Conservation (phyloP, 2,888 invertebrate genomes). For the Itoplectis maculator region DNA sequence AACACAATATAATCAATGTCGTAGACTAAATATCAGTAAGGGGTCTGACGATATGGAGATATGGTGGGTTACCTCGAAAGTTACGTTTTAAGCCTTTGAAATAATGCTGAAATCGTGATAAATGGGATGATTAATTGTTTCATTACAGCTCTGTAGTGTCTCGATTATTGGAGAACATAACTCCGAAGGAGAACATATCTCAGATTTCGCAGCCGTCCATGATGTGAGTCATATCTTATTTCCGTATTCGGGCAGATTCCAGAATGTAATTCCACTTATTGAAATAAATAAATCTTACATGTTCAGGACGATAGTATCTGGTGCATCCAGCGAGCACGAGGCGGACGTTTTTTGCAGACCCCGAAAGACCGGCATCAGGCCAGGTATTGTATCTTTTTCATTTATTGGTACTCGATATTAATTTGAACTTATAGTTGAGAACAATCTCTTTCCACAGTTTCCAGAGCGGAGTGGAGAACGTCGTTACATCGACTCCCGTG, state of each 20-base stretch:
- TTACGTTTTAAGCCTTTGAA: background rate
- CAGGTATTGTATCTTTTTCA: conserved; percentile 7
- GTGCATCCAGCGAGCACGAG: background rate
- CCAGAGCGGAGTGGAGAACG: background rate
- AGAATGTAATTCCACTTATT: conserved; percentile 6
- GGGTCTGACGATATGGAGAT: background rate
- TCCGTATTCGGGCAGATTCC: background rate
- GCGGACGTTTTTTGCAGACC: background rate
- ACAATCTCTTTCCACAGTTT: conserved; percentile 10
- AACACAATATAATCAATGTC: too few species aligned
- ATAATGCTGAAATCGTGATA: background rate
- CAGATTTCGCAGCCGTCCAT: background rate
- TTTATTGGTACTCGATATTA: conserved; percentile 19
- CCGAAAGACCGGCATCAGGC: background rate
- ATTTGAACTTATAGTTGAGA: conserved; percentile 5
- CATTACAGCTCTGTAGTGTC: background rate
- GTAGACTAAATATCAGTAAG: background rate
- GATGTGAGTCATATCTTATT: conserved; percentile 5
- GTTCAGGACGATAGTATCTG: background rate
- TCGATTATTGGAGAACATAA: background rate
- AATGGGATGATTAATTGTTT: background rate
- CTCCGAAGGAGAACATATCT: background rate
- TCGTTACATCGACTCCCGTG: background rate
- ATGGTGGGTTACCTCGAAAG: background rate
- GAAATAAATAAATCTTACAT: background rate